Conservation (phyloP, 2,888 invertebrate genomes). For the Helleia helle region DNA sequence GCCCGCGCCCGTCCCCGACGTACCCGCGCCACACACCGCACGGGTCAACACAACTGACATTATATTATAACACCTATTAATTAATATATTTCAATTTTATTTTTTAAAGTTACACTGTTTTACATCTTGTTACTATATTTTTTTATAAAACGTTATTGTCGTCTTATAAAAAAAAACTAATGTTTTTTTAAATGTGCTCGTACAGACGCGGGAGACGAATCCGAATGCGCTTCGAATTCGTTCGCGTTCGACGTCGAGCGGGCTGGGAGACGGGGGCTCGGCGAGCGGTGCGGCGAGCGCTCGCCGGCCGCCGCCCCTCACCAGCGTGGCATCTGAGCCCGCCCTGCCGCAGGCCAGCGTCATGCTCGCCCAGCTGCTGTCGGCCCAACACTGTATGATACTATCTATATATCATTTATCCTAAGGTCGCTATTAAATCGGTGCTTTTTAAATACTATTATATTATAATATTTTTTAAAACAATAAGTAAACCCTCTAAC, state of each 20-base stretch:
- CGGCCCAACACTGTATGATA: constrained; percentile 77
- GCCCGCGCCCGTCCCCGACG: constrained; percentile 22
- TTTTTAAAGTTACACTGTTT: no score
- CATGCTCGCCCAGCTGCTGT: constrained; percentile 87
- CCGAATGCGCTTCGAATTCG: constrained; percentile 44
- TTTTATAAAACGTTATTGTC: background rate
- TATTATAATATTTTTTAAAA: no score
- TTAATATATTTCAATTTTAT: no score
- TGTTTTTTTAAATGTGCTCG: background rate
- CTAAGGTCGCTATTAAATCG: no score
- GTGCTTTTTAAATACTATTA: no score
- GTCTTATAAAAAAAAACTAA: no score
- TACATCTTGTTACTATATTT: no score
- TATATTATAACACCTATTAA: background rate
- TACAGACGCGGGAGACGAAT: constrained; percentile 45
- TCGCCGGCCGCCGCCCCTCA: constrained; percentile 74
- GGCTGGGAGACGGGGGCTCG: constrained; percentile 65
- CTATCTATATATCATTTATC: no score
- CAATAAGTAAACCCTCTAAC: no score
- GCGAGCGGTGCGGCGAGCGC: constrained; percentile 42
- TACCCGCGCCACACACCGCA: constrained; percentile 54
- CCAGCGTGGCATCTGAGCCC: constrained; percentile 85
- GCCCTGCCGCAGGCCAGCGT: constrained; percentile 81
- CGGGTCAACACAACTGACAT: constrained; percentile 12
- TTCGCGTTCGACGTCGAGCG: constrained; percentile 53